Conservation (phyloP, 2,888 invertebrate species). For the Sthenelais limicola region DNA sequence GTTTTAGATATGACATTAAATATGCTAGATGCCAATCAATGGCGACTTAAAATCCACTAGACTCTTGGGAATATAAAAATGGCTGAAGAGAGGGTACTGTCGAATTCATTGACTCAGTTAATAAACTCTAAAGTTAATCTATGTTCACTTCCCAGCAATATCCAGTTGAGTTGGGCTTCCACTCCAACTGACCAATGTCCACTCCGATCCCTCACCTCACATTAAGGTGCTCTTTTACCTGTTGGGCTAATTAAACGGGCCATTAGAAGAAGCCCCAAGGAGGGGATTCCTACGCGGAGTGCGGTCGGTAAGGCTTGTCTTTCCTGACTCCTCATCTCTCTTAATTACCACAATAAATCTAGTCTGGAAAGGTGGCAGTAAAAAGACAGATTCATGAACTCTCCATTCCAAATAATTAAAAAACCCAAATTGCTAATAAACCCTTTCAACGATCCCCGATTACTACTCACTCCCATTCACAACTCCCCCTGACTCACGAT, state of each 20-base stretch:
- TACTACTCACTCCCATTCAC: slow-evolving; percentile 15
- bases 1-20: no score
- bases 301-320: background rate
- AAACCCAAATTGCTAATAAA: slow-evolving; percentile 17
- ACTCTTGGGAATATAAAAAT: no score
- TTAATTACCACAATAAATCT: slow-evolving; percentile 33
- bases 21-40: no score
- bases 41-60: no score
- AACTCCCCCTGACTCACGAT: slow-evolving; percentile 15
- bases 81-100: no score
- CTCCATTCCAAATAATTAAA: slow-evolving; percentile 21
- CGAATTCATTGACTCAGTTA: no score
- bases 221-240: slow-evolving; percentile 36
- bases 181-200: background rate
- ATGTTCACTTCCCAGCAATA: no score
- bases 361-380: slow-evolving; percentile 5
- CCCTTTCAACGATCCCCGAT: slow-evolving; percentile 9
- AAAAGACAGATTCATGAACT: slow-evolving; percentile 16
- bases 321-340: background rate
- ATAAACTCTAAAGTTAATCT: no score
- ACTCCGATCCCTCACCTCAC: slow-evolving; percentile 27
- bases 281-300: slow-evolving; percentile 12
- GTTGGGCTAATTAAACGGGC: slow-evolving; percentile 33
- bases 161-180: background rate
- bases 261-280: slow-evolving; percentile 31